Percentiles rank a stretch among this genome's conserved stretches.
Conservation (phyloP, 1,140 invertebrate genomes). For the Camponotus vicinus region DNA sequence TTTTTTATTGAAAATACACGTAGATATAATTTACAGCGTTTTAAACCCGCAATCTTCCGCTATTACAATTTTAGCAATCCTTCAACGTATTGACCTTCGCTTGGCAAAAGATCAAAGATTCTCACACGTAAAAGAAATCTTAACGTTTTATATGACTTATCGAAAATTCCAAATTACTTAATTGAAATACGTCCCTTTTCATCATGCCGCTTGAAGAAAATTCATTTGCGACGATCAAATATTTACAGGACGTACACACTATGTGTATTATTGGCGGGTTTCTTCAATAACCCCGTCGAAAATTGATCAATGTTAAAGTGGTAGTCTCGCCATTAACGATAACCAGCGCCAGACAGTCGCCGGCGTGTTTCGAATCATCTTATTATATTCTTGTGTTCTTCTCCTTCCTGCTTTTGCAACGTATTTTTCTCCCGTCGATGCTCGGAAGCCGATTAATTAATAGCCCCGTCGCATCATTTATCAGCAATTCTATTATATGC, state of each 20-base stretch:
- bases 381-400: not conserved
- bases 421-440: not conserved
- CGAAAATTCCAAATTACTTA: constrained; percentile 36
- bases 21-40: constrained; percentile 6
- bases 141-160: not conserved
- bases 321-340: constrained; percentile 13
- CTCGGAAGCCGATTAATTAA: not conserved
- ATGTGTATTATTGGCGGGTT: not conserved
- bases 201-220: not conserved
- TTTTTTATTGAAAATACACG: constrained; percentile 13
- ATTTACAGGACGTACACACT: constrained; percentile 26
- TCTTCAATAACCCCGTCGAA: constrained; percentile 14
- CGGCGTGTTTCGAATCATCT: not conserved
- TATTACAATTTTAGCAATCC: not conserved
- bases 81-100: not conserved
- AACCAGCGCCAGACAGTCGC: constrained; percentile 1
- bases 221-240: constrained; percentile 24
- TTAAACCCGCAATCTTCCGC: too few relatives aligned
- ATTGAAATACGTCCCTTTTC: constrained; percentile 22
- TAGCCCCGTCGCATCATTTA: not conserved
- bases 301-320: not conserved
- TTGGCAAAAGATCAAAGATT: not conserved
- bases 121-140: not conserved
- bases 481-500: not conserved
- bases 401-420: not conserved